Evolutionary conservation across 2,797 vertebrate species (phyloP).

Genomic region (Gobionotothen gibberifrons): DNA sequence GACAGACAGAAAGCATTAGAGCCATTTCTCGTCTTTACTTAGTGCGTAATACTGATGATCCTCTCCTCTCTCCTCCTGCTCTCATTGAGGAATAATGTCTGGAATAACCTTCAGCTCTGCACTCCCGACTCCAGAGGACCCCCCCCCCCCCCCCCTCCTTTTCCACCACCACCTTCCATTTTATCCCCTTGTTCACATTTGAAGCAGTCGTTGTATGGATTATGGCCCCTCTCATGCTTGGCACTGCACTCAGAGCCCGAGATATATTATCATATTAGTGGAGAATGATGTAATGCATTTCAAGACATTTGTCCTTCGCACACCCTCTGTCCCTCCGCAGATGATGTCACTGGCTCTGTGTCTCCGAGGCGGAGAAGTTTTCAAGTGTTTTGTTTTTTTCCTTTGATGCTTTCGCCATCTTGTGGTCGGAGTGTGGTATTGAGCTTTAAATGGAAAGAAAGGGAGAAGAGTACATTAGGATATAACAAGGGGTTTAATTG

Average conservation of each 20-base stretch:
- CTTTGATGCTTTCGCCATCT: conserved; percentile 58
- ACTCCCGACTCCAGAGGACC: conserved; percentile 41
- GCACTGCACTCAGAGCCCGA: conserved; percentile 55
- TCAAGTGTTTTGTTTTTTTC: conserved; percentile 6
- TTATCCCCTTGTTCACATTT: conserved; percentile 69
- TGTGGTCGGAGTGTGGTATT: conserved; percentile 31
- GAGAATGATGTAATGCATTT: conserved; percentile 79
- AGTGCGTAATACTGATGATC: conserved; percentile 51
- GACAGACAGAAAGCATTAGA: conserved; percentile 36
- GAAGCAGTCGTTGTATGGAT: conserved; percentile 66
- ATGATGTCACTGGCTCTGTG: conserved; percentile 78
- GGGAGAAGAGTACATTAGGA: conserved; percentile 25
- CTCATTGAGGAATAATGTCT: conserved; percentile 70
- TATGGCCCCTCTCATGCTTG: conserved; percentile 72
- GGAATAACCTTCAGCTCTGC: conserved; percentile 76
- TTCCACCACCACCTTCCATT: conserved; percentile 53
- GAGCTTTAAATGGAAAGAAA: not conserved
- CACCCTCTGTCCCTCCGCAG: conserved; percentile 76
- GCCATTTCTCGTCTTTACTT: conserved; percentile 37
- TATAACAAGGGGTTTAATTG: too few relatives aligned
- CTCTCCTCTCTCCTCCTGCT: conserved; percentile 52
- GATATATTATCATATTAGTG: conserved; percentile 81
- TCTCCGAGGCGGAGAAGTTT: conserved; percentile 54
- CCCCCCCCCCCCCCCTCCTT: conserved; percentile 2
- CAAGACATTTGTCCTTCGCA: conserved; percentile 81